Evolutionary conservation across 2,113 vertebrate genomes (phyloP).

Genomic region (Dicerorhinus sumatrensis): DNA sequence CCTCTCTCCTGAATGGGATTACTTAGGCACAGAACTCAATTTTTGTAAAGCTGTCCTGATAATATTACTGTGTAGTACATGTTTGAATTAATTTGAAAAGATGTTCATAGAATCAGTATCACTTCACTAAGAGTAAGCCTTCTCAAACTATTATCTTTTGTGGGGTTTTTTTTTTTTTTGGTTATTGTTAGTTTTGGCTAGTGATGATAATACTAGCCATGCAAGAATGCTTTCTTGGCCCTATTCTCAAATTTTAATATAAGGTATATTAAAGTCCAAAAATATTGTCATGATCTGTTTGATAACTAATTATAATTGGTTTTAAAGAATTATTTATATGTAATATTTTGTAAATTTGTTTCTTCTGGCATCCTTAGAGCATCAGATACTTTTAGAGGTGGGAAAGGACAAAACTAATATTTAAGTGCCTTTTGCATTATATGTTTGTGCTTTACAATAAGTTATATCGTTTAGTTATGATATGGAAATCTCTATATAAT

Average conservation of each 20-base stretch:
- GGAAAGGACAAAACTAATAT: background rate
- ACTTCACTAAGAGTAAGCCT: background rate
- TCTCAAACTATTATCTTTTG: background rate
- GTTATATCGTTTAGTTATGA: background rate
- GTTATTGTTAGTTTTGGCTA: background rate
- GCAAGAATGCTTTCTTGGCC: background rate
- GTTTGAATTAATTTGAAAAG: conserved; percentile 24
- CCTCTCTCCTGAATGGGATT: background rate
- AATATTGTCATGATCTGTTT: background rate
- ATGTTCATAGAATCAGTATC: background rate
- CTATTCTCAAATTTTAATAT: background rate
- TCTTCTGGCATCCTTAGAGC: background rate
- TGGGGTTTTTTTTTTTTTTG: background rate
- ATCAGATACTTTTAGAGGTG: background rate
- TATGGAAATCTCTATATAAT: background rate
- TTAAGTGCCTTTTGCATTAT: background rate
- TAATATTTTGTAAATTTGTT: background rate
- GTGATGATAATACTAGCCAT: background rate
- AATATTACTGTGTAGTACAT: background rate
- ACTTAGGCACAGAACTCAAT: background rate
- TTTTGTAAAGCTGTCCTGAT: background rate
- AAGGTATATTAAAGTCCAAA: background rate
- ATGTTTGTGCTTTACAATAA: background rate
- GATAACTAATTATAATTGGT: background rate
- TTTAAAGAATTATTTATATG: conserved; percentile 35